A percentile compares a stretch with the other conserved stretches of the same genome.
phyloP scores from a whole-genome alignment of 2,888 invertebrate genomes.

The Lypha dubia region DNA sequence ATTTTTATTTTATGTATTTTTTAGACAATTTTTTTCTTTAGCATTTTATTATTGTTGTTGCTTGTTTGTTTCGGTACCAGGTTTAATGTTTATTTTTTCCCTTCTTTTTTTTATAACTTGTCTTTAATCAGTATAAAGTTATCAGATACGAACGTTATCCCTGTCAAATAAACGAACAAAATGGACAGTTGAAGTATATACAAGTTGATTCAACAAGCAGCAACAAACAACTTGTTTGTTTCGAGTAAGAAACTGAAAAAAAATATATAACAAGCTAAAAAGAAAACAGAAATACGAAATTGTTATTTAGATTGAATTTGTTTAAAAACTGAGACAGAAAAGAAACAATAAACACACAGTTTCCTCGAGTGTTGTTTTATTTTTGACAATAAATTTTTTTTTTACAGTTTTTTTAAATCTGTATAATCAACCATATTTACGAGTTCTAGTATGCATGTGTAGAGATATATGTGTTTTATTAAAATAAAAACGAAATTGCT shows the following conservation, averaged over 20 bases:
- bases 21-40: slow-evolving; percentile 47
- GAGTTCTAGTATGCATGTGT: too few species aligned
- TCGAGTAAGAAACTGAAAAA: too few species aligned
- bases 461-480: background rate
- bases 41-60: slow-evolving; percentile 44
- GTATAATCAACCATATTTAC: too few species aligned
- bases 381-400: slow-evolving; percentile 19
- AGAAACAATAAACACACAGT: background rate
- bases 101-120: slow-evolving; percentile 44
- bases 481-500: slow-evolving; percentile 6
- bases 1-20: slow-evolving; percentile 43
- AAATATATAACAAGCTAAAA: background rate
- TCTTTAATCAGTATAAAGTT: slow-evolving; percentile 81
- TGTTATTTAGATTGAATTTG: slow-evolving; percentile 39
- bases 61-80: slow-evolving; percentile 41
- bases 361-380: slow-evolving; percentile 16
- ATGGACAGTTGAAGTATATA: slow-evolving; percentile 73
- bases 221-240: slow-evolving; percentile 52
- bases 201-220: slow-evolving; percentile 61
- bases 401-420: background rate
- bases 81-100: slow-evolving; percentile 12
- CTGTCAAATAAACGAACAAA: slow-evolving; percentile 76
- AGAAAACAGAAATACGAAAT: slow-evolving; percentile 16
- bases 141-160: slow-evolving; percentile 79
- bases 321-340: slow-evolving; percentile 17